These are phyloP conservation scores for Lysandra coridon DNA, from an alignment of 2,888 invertebrate species.

Conservation along the genomic window DNA sequence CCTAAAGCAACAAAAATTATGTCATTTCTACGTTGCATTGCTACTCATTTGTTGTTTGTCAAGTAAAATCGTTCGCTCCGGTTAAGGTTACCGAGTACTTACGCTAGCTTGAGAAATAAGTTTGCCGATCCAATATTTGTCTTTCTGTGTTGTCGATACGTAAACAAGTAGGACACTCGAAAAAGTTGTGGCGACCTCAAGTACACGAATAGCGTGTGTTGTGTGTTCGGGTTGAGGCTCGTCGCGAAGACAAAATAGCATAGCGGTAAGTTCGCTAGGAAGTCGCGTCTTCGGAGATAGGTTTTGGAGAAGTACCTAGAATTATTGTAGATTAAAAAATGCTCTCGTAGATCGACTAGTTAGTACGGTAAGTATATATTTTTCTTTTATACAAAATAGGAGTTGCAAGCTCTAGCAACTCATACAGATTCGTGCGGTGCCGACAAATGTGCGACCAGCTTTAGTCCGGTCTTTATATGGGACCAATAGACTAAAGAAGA, in stretches of 20 bases:
- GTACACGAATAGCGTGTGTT: constrained; percentile 59
- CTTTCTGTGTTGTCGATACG: constrained; percentile 64
- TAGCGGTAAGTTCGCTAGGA: constrained; percentile 63
- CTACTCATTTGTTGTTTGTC: constrained; percentile 36
- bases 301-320: constrained; percentile 66
- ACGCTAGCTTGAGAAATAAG: constrained; percentile 70
- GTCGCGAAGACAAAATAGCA: constrained; percentile 62
- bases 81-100: constrained; percentile 42
- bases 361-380: too few relatives aligned
- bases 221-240: constrained; percentile 46
- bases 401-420: too few relatives aligned
- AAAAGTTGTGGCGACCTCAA: constrained; percentile 66
- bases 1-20: too few relatives aligned
- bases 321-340: background rate
- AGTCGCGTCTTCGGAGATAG: constrained; percentile 63
- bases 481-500: too few relatives aligned
- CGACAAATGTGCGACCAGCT: too few relatives aligned
- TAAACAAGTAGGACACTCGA: constrained; percentile 70
- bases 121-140: constrained; percentile 68
- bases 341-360: too few relatives aligned
- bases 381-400: too few relatives aligned
- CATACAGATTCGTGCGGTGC: too few relatives aligned
- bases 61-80: background rate
- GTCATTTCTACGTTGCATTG: background rate
- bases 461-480: too few relatives aligned